Percentiles rank a stretch among this genome's conserved stretches.
These are phyloP conservation scores for Drosophila anceps DNA, from an alignment of 2,888 invertebrate species.

Conservation along the genomic window DNA sequence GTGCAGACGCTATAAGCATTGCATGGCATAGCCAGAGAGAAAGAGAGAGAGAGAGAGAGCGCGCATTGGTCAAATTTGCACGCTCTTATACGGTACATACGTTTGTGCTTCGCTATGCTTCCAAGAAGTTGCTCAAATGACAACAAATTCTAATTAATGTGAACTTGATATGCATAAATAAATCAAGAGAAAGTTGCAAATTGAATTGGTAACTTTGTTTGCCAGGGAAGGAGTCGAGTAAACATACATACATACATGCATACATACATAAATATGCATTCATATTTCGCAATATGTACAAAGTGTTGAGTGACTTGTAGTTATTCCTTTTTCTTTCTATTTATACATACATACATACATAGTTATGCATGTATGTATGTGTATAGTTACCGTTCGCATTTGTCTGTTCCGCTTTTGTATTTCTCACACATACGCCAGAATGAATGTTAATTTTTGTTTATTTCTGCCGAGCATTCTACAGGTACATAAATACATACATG, in stretches of 20 bases:
- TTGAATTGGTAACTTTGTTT: background rate
- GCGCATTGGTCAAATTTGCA: background rate
- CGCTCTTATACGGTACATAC: constrained; percentile 4
- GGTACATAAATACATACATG: constrained; percentile 16
- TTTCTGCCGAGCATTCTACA: constrained; percentile 39
- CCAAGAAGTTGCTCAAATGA: background rate
- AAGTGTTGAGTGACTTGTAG: constrained; percentile 2
- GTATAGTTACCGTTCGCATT: constrained; percentile 4
- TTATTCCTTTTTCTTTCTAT: background rate
- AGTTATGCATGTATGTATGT: background rate
- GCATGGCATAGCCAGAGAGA: background rate
- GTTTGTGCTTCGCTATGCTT: background rate
- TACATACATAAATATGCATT: constrained; percentile 9
- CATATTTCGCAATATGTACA: constrained; percentile 3
- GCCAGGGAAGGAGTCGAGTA: background rate
- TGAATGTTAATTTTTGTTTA: constrained; percentile 72
- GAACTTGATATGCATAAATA: constrained; percentile 2
- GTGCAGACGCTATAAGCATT: constrained; percentile 2
- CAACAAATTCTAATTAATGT: constrained; percentile 5
- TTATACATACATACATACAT: background rate
- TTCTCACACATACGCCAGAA: constrained; percentile 53
- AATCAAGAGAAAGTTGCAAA: constrained; percentile 25
- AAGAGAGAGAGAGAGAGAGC: background rate
- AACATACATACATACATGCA: no score
- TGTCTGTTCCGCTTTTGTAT: constrained; percentile 27